Conservation (phyloP, 1,140 invertebrate genomes). For the Drosophila arawakana region DNA sequence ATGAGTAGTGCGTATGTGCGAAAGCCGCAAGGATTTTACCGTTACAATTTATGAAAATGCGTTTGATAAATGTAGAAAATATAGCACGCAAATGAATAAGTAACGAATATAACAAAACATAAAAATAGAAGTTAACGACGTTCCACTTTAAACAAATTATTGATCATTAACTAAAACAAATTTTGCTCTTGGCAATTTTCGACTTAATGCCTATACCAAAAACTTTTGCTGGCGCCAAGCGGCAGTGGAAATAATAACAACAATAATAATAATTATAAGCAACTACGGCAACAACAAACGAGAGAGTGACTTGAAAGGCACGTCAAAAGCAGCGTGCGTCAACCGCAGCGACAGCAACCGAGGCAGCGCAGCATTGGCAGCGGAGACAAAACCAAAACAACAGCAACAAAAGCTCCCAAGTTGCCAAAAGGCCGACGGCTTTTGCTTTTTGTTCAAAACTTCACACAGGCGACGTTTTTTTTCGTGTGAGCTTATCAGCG, state of each 20-base stretch:
- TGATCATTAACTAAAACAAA: conserved; percentile 50
- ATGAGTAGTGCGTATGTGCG: conserved; percentile 5
- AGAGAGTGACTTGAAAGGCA: conserved; percentile 25
- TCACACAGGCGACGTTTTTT: conserved; percentile 25
- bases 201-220: conserved; percentile 19
- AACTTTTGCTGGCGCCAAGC: conserved; percentile 29
- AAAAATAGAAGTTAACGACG: conserved; percentile 16
- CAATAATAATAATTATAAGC: conserved; percentile 17
- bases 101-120: conserved; percentile 25
- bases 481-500: conserved; percentile 38
- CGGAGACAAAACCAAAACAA: conserved; percentile 23
- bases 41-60: conserved; percentile 58
- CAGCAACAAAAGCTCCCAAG: conserved; percentile 36
- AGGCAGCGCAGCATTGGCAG: neutral
- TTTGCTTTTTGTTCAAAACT: conserved; percentile 28
- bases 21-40: conserved; percentile 55
- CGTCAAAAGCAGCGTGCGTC: conserved; percentile 29
- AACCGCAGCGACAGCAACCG: conserved; percentile 23
- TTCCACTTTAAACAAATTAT: conserved; percentile 41
- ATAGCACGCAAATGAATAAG: conserved; percentile 19
- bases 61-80: conserved; percentile 14
- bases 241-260: conserved; percentile 13
- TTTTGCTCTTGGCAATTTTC: conserved; percentile 27
- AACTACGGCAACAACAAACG: conserved; percentile 24
- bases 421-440: conserved; percentile 52